Base-by-base conservation (phyloP, 2,888 invertebrate genomes). In the Oligia strigilis region DNA sequence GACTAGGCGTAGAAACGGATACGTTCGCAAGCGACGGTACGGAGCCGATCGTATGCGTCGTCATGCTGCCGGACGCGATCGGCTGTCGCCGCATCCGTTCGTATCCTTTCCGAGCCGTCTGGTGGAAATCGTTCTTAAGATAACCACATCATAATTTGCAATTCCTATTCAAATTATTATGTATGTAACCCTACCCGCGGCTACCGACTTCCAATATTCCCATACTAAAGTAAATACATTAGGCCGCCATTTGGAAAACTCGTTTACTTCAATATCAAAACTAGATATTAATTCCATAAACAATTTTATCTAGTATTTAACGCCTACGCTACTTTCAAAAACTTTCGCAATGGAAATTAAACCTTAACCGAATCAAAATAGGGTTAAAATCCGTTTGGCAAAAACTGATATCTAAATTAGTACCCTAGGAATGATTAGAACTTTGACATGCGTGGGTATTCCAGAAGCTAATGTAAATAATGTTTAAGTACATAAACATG, bases 401-500 rank as follows among this genome's bases (percentile, higher is more conserved):
- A 3, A 46, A 60, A n/a, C 0, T 71, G 6, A 55, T n/a, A 76
- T n/a, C 69, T 75, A 72, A 77, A 85, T 83, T 78, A 81, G 81
- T 81, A 82, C 60, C 77, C 67, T 75, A 81, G 77, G 14, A 70
- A 75, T 67, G 71, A 80, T 82, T 65, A 82, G 83, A 88, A 88
- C 87, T 89, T 88, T 90, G 86, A 87, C 88, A 87, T 79, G 76
- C 77, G 82, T 86, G 81, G 87, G 84, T 83, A 74, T 80, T 13
- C 11, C 66, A 81, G 74, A 81, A 82, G 69, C 43, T 80, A 19
- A 70, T 46, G 62, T 72, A 69, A 73, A 80, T 80, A 84, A 84
- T 73, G 49, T 29, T 75, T 64, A 2, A 65, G 58, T 60, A 66
- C 13, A 73, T 74, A 46, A 74, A 74, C 29, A 75, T 75, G 70